phyloP scores from a whole-genome alignment of 2,888 invertebrate genomes.

The Abscondita cerata region DNA sequence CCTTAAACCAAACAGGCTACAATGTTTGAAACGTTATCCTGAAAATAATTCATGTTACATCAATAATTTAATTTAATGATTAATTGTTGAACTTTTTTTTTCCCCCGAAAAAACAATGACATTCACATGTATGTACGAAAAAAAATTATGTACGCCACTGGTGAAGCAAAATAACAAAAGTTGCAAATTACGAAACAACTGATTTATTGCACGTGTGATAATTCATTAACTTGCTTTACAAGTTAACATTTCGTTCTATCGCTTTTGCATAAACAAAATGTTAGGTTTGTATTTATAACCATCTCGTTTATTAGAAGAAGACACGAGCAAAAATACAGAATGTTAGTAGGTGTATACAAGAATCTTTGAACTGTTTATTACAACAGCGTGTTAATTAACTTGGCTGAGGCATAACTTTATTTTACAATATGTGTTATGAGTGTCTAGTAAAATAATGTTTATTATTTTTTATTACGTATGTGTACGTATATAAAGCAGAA shows the following conservation, averaged over 20 bases:
- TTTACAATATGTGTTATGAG: too few relatives aligned
- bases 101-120: too few relatives aligned
- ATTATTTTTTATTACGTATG: too few relatives aligned
- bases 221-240: conserved; percentile 31
- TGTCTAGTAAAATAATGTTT: too few relatives aligned
- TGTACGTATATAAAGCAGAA: too few relatives aligned
- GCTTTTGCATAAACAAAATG: conserved; percentile 12
- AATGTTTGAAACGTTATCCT: too few relatives aligned
- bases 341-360: neutral
- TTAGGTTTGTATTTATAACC: neutral
- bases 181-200: conserved; percentile 1
- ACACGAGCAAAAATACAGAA: conserved; percentile 5
- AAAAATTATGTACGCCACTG: too few relatives aligned
- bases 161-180: conserved; percentile 3
- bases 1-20: too few relatives aligned
- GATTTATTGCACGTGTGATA: conserved; percentile 36
- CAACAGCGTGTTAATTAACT: conserved; percentile 3
- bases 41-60: too few relatives aligned
- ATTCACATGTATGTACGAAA: too few relatives aligned
- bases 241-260: conserved; percentile 33
- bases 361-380: conserved; percentile 11
- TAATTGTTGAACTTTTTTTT: too few relatives aligned
- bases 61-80: too few relatives aligned
- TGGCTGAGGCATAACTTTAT: neutral
- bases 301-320: neutral